Evolutionary conservation across 1,140 invertebrate genomes (phyloP).

Genomic region (Papilio xuthus): DNA sequence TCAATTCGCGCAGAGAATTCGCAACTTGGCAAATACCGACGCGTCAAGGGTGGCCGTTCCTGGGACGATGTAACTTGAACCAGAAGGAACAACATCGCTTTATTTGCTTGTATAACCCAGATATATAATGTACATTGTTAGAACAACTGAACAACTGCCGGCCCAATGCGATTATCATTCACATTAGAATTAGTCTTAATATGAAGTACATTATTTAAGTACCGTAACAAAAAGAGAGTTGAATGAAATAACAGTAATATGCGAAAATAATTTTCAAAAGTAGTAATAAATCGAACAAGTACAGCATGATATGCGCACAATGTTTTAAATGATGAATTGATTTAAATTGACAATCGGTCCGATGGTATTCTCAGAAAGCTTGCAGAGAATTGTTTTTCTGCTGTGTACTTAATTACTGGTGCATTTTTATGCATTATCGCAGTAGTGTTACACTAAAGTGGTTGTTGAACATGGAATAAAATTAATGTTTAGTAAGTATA

Average conservation of each 20-base stretch:
- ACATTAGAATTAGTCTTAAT: neutral
- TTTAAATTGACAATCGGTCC: conserved; percentile 48
- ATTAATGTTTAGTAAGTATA: neutral
- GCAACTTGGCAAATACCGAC: conserved; percentile 67
- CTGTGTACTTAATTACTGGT: neutral
- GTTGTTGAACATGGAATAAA: neutral
- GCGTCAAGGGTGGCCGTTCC: conserved; percentile 49
- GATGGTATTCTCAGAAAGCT: neutral
- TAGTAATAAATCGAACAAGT: neutral
- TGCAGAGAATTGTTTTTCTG: neutral
- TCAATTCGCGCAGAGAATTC: conserved; percentile 73
- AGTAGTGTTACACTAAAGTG: conserved; percentile 13
- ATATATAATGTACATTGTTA: neutral
- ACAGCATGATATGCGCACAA: conserved; percentile 33
- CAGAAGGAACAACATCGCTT: neutral
- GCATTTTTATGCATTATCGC: conserved; percentile 21
- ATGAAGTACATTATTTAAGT: neutral
- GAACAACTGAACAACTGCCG: neutral
- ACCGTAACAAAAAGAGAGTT: neutral
- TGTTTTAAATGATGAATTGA: conserved; percentile 46
- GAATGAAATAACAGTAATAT: neutral
- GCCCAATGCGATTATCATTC: neutral
- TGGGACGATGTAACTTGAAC: conserved; percentile 30
- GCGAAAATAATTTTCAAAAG: neutral
- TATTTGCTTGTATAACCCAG: neutral